Conservation (phyloP, 2,113 vertebrate genomes). For the Pituophis catenifer region DNA sequence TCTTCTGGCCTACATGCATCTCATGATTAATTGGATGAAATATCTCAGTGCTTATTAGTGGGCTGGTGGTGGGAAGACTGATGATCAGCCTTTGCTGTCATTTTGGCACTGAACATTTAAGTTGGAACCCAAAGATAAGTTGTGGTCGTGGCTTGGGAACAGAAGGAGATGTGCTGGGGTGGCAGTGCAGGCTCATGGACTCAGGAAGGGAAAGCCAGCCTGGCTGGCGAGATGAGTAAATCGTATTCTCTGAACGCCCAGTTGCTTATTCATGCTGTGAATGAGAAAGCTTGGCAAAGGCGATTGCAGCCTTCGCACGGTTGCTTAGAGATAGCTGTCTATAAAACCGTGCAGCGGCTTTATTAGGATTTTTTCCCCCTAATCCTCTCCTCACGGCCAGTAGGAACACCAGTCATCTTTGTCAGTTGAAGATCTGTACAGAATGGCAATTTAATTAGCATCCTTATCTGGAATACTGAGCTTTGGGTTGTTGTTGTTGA, state of each 20-base stretch:
- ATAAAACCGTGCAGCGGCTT: neutral
- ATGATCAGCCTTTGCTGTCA: neutral
- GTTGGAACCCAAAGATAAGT: neutral
- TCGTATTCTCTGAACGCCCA: neutral
- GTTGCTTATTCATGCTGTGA: constrained; percentile 16
- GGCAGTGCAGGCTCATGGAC: neutral
- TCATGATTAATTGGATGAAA: constrained; percentile 11
- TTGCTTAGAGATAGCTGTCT: constrained; percentile 5
- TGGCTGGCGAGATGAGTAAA: constrained; percentile 9
- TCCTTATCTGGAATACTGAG: neutral
- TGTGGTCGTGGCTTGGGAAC: neutral
- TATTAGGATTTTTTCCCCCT: neutral
- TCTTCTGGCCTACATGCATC: fast-evolving
- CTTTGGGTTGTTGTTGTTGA: neutral
- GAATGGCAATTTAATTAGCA: neutral
- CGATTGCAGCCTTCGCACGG: neutral
- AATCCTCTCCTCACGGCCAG: neutral
- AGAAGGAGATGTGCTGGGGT: neutral
- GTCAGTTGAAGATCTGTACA: neutral
- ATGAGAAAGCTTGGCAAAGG: neutral
- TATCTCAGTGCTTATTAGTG: neutral
- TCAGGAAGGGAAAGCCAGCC: neutral
- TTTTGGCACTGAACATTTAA: neutral
- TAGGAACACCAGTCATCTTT: neutral
- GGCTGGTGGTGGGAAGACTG: neutral